These are phyloP conservation scores for Pygoscelis antarcticus DNA, from an alignment of 2,113 vertebrate genomes.

Conservation along the genomic window DNA sequence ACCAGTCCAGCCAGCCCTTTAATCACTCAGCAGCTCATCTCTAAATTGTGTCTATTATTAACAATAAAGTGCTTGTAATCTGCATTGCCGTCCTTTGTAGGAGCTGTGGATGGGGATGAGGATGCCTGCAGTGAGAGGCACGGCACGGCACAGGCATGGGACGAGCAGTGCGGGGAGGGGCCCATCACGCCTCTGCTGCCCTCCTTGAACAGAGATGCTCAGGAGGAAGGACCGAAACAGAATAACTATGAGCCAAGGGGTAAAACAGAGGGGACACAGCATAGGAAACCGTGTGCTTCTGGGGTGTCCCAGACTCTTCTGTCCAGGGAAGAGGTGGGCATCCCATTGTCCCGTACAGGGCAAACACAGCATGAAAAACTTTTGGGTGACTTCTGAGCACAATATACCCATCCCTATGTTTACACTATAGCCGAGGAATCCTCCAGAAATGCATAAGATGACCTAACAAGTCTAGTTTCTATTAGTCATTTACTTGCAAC, in stretches of 20 bases:
- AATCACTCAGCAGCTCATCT: conserved; percentile 5
- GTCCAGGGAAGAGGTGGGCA: neutral
- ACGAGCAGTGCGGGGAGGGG: neutral
- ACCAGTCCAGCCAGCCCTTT: neutral
- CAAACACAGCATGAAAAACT: neutral
- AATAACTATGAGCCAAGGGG: neutral
- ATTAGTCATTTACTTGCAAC: neutral
- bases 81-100: neutral
- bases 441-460: neutral
- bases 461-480: neutral
- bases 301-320: neutral
- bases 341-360: no score
- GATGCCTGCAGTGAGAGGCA: neutral
- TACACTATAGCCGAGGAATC: neutral
- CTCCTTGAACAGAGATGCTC: neutral
- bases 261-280: no score
- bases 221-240: neutral
- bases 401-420: neutral
- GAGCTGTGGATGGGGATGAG: neutral
- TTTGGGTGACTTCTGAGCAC: neutral
- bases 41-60: neutral
- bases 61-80: neutral
- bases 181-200: neutral
- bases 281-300: neutral
- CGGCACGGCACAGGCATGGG: neutral